Evolutionary conservation across 2,797 vertebrate species (phyloP), one percentile per base, ranked within the genome.

Genomic region (Arctocebus calabarensis): DNA sequence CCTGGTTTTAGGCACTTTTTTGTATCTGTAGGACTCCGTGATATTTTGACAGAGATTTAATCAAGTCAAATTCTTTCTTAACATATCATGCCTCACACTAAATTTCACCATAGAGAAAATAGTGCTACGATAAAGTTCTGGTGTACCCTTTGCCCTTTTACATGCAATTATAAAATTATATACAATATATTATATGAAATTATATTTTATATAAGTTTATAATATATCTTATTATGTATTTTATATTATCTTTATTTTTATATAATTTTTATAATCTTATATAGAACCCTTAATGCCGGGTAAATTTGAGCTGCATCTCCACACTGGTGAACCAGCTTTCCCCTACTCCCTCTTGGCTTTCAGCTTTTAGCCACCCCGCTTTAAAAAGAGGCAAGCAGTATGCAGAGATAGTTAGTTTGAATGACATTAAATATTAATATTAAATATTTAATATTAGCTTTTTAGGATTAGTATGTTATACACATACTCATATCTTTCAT

Each of bases 361-460:
- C 84, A 83, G 32, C 22, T 78, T 73, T 61, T 48, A n/a, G 45
- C 5, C 7, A 0, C 19, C 27, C 73, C 59, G 27, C 57, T 85
- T 95, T 62, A 64, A 61, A 87, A 90, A 90, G 82, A 11, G 64
- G 64, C 55, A 88, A 48, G 68, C 3, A 17, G 40, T 68, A 55
- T 48, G 27, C 73, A 37, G 71, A 82, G 11, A 75, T 37, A 77
- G 25, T 34, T 90, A 29, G 40, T 7, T 59, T 93, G 89, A 64
- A 74, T 87, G 27, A 92, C 25, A 34, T 48, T 81, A 70, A 55
- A 23, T 78, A 78, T 74, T 55, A 92, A 77, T 37, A 78, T n/a
- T 93, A 91, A 29, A 48, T 32, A 77, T 78, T 79, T 9, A 78
- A 34, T 1, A n/a, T 64, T 95, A 73, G 45, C 20, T 37, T 89